A percentile compares a stretch with the other conserved stretches of the same genome.
phyloP scores from a whole-genome alignment of 2,797 vertebrate genomes.

The Neosalanx taihuensis region DNA sequence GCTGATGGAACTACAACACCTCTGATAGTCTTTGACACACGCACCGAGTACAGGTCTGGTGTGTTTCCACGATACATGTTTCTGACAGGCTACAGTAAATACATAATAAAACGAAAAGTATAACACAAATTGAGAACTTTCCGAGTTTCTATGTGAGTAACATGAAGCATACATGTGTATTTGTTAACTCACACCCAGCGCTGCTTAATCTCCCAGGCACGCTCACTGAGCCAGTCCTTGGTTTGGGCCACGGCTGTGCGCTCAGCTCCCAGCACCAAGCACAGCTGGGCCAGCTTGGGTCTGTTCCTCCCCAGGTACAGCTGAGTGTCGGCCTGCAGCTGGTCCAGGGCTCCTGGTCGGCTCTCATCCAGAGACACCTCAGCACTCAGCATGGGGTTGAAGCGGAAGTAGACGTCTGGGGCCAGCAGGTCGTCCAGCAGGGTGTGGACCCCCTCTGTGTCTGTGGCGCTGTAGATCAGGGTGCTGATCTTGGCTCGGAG shows the following conservation, averaged over 20 bases:
- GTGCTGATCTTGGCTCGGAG: conserved; percentile 74
- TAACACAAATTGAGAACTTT: not conserved
- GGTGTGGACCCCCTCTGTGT: conserved; percentile 78
- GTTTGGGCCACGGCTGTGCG: conserved; percentile 54
- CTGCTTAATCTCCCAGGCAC: conserved; percentile 70
- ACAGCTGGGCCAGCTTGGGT: conserved; percentile 66
- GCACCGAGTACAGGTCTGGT: too few relatives aligned
- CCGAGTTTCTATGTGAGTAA: not conserved
- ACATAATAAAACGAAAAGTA: not conserved
- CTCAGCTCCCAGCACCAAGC: conserved; percentile 64
- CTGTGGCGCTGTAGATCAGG: conserved; percentile 75
- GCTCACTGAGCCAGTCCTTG: conserved; percentile 68
- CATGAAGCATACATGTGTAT: not conserved
- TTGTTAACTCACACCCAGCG: conserved; percentile 51
- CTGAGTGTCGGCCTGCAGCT: conserved; percentile 67
- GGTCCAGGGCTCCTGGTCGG: conserved; percentile 59
- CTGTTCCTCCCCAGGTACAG: conserved; percentile 70
- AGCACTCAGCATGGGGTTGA: conserved; percentile 73
- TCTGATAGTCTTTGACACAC: not conserved
- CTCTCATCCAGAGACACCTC: conserved; percentile 73
- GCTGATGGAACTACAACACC: not conserved
- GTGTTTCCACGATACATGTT: too few relatives aligned
- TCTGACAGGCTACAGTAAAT: too few relatives aligned
- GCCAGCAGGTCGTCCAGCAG: conserved; percentile 72
- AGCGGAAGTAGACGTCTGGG: conserved; percentile 74